These are phyloP conservation scores for Fundulus diaphanus DNA, from an alignment of 2,797 vertebrate species.

Conservation along the genomic window DNA sequence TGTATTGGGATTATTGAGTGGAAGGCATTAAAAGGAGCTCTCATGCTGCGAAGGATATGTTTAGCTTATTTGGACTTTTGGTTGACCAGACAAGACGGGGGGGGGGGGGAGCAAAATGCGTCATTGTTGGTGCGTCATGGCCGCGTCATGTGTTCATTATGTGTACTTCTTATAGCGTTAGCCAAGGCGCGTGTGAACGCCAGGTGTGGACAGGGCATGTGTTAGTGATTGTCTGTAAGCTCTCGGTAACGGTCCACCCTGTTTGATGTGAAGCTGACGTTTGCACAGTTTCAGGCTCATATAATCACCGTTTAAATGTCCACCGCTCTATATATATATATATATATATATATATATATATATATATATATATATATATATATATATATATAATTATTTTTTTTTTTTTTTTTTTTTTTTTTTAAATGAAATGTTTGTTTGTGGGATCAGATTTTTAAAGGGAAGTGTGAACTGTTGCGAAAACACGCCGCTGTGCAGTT, in stretches of 20 bases:
- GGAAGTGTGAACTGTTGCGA: neutral
- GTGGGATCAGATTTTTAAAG: neutral
- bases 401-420: no score
- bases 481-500: neutral
- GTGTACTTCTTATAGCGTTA: constrained; percentile 2
- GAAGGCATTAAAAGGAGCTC: neutral
- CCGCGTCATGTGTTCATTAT: neutral
- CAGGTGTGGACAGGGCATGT: neutral
- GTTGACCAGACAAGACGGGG: neutral
- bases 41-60: neutral
- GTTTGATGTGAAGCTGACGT: neutral
- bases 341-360: no score
- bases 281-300: neutral
- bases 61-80: neutral
- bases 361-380: no score
- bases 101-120: neutral
- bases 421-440: neutral
- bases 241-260: neutral
- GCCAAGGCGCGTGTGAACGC: neutral
- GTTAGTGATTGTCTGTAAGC: neutral
- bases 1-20: neutral
- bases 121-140: neutral
- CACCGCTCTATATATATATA: no score
- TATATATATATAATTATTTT: no score
- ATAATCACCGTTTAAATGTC: neutral